These are phyloP conservation scores for Chamaetylas fuelleborni DNA, from an alignment of 2,113 vertebrate genomes.

Conservation along the genomic window DNA sequence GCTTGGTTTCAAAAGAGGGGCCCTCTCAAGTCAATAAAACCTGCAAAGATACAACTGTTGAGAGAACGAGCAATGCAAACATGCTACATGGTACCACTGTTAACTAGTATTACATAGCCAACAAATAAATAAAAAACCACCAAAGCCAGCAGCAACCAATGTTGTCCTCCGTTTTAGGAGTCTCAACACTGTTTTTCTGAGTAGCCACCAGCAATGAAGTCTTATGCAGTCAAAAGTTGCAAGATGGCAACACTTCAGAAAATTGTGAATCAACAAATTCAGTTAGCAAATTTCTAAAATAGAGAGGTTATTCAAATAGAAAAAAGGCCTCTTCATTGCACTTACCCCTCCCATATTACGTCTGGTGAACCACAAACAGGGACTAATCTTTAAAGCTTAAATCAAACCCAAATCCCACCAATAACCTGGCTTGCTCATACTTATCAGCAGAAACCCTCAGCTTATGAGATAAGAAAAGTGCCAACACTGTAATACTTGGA, in stretches of 20 bases:
- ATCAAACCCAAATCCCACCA: neutral
- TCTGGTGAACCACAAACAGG: neutral
- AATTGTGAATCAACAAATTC: neutral
- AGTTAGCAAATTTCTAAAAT: neutral
- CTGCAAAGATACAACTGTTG: neutral
- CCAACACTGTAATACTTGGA: neutral
- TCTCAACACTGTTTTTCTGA: neutral
- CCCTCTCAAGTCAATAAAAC: neutral
- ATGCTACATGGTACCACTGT: neutral
- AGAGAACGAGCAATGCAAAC: neutral
- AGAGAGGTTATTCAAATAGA: neutral
- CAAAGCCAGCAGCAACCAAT: neutral
- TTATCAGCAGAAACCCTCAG: neutral
- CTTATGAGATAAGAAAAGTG: neutral
- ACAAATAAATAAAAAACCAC: neutral
- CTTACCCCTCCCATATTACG: neutral
- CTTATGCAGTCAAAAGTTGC: neutral
- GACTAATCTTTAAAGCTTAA: neutral
- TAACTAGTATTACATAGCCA: neutral
- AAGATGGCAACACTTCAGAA: neutral
- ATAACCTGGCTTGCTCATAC: neutral
- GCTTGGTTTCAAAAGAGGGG: neutral
- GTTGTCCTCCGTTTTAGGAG: neutral
- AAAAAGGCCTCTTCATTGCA: neutral
- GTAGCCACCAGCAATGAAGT: neutral